Conservation (phyloP, 2,888 invertebrate species). For the Prosapia bicincta region DNA sequence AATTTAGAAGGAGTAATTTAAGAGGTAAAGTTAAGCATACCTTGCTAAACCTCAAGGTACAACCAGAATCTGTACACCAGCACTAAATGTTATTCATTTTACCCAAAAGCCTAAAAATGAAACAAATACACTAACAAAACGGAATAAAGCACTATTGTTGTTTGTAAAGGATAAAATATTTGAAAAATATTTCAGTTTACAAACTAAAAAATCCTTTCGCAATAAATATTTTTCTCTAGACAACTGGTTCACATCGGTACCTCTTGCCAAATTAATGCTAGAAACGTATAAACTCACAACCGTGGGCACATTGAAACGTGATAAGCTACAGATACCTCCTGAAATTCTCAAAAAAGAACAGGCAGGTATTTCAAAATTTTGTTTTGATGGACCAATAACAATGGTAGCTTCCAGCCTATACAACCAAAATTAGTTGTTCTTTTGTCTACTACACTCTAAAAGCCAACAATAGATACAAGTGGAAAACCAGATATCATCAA, state of each 20-base stretch:
- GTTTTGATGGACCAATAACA: constrained; percentile 1
- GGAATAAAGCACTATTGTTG: no score
- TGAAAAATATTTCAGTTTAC: no score
- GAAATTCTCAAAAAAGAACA: background rate
- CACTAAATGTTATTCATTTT: no score
- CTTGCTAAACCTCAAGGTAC: no score
- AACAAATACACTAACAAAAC: no score
- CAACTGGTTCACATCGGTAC: constrained; percentile 9
- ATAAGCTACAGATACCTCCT: constrained; percentile 1
- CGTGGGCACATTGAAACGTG: background rate
- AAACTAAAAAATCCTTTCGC: no score
- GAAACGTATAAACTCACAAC: background rate
- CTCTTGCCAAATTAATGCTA: background rate
- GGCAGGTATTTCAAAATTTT: background rate
- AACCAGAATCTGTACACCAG: no score
- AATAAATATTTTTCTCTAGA: background rate
- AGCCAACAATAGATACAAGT: constrained; percentile 23
- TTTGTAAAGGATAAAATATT: no score
- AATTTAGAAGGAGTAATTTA: no score
- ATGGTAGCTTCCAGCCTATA: background rate
- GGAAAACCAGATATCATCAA: constrained; percentile 35
- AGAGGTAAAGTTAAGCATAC: no score
- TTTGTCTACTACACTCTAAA: background rate
- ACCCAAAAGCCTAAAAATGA: no score
- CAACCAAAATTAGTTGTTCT: background rate